A percentile compares a stretch with the other conserved stretches of the same genome.
Conservation (phyloP, 2,113 vertebrate genomes). For the Pseudonaja textilis region DNA sequence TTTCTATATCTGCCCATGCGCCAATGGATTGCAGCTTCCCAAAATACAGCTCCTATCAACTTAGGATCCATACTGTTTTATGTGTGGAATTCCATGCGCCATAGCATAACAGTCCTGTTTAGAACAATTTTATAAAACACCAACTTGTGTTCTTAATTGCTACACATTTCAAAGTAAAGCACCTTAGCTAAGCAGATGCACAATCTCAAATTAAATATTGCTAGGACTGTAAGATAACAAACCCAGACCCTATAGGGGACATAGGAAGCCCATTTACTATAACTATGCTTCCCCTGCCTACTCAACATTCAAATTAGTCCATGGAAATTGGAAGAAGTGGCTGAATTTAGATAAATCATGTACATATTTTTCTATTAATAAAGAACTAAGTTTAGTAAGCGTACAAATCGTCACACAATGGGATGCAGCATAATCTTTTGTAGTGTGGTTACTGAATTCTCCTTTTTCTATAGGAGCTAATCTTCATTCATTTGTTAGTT, state of each 20-base stretch:
- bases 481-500: not conserved
- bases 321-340: not conserved
- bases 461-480: not conserved
- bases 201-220: not conserved
- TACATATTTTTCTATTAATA: not conserved
- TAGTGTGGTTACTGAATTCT: not conserved
- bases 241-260: not conserved
- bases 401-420: not conserved
- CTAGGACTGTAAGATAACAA: not conserved
- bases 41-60: not conserved
- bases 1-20: not conserved
- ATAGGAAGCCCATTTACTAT: not conserved
- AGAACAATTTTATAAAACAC: not conserved
- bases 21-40: not conserved
- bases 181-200: not conserved
- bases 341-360: not conserved
- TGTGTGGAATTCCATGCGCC: not conserved
- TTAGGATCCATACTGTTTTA: not conserved
- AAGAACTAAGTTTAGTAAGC: not conserved
- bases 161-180: not conserved
- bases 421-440: not conserved
- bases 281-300: not conserved
- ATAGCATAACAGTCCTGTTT: not conserved
- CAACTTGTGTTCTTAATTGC: not conserved
- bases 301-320: not conserved